Conservation (phyloP, 2,888 invertebrate species). For the Rutpela maculata region DNA sequence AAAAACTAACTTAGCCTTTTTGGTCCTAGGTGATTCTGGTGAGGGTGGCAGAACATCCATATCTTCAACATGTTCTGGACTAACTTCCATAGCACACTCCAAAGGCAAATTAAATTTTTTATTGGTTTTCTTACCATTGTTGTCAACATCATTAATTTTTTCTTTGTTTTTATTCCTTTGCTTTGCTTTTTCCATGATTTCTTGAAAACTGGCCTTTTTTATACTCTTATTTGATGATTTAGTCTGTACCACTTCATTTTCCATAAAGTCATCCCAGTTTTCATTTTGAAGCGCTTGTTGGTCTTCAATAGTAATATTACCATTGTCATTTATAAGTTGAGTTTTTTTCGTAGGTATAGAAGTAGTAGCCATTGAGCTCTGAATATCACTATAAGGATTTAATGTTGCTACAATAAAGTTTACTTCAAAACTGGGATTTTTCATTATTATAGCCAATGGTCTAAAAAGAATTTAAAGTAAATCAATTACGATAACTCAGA, state of each 20-base stretch:
- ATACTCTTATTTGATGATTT: constrained; percentile 36
- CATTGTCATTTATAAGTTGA: constrained; percentile 54
- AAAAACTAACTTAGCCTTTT: constrained; percentile 80
- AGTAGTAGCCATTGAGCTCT: constrained; percentile 66
- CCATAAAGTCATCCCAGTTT: constrained; percentile 64
- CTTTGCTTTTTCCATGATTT: constrained; percentile 43
- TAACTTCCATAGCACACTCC: constrained; percentile 23
- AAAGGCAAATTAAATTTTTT: constrained; percentile 26
- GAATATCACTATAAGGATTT: constrained; percentile 75
- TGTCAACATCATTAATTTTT: constrained; percentile 26
- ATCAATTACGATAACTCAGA: too few relatives aligned
- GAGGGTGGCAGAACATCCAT: constrained; percentile 71
- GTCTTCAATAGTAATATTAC: constrained; percentile 63
- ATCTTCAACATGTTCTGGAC: constrained; percentile 36
- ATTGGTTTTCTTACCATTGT: constrained; percentile 26
- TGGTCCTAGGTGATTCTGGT: constrained; percentile 78
- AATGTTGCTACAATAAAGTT: constrained; percentile 88
- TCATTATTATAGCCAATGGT: constrained; percentile 86
- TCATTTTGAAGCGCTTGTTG: constrained; percentile 60
- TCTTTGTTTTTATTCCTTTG: constrained; percentile 30
- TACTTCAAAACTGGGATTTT: constrained; percentile 84
- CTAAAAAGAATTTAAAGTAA: constrained; percentile 70
- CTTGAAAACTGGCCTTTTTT: constrained; percentile 44
- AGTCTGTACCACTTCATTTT: constrained; percentile 38
- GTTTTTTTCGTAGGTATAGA: constrained; percentile 70